phyloP scores from a whole-genome alignment of 2,888 invertebrate genomes.

The Boloria selene region DNA sequence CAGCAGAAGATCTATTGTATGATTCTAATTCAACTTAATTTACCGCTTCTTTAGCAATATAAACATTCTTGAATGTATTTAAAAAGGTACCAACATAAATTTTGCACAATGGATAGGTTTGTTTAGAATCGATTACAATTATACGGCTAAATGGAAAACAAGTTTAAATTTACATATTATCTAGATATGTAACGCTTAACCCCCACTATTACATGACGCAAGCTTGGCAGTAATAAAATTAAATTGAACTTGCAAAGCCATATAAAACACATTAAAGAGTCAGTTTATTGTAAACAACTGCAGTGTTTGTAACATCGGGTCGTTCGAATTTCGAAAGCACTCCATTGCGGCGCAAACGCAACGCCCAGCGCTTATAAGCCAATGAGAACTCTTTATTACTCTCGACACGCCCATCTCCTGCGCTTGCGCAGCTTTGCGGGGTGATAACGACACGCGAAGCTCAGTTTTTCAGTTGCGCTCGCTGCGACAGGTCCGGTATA shows the following conservation, averaged over 20 bases:
- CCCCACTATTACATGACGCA: constrained; percentile 61
- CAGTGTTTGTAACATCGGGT: constrained; percentile 71
- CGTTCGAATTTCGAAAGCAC: constrained; percentile 59
- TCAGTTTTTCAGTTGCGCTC: constrained; percentile 71
- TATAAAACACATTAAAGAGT: constrained; percentile 78
- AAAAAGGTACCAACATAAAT: constrained; percentile 1
- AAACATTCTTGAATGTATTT: constrained; percentile 15
- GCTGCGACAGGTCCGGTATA: constrained; percentile 46
- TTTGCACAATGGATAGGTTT: background rate
- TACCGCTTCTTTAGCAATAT: constrained; percentile 4
- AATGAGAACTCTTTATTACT: constrained; percentile 55
- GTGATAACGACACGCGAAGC: constrained; percentile 49
- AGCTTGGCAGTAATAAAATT: constrained; percentile 68
- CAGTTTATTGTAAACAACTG: constrained; percentile 79
- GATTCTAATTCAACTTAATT: constrained; percentile 4
- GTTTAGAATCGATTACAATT: constrained; percentile 23
- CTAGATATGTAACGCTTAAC: constrained; percentile 39
- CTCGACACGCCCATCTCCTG: constrained; percentile 66
- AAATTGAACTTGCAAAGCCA: constrained; percentile 69
- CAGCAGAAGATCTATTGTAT: constrained; percentile 2
- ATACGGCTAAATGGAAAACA: constrained; percentile 16
- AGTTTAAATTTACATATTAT: constrained; percentile 21
- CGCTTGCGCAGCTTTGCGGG: constrained; percentile 55
- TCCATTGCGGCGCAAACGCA: constrained; percentile 55
- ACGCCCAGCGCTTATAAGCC: constrained; percentile 61